A percentile compares a stretch with the other conserved stretches of the same genome.
phyloP scores from a whole-genome alignment of 2,797 vertebrate genomes.

The Lepidocolaptes lacrymiger region DNA sequence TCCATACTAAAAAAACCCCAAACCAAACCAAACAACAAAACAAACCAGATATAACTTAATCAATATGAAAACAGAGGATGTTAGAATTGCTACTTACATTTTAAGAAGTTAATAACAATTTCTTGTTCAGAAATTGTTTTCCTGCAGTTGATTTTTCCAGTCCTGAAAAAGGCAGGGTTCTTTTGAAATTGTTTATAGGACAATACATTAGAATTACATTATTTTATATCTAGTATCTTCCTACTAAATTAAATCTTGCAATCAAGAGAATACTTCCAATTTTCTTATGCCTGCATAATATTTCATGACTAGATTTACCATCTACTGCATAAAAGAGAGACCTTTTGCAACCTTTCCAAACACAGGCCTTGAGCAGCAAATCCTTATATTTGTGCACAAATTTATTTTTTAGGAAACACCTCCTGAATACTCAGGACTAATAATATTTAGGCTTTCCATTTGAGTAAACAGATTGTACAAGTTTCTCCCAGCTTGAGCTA shows the following conservation, averaged over 20 bases:
- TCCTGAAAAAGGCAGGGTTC: not conserved
- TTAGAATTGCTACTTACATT: not conserved
- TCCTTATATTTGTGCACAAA: not conserved
- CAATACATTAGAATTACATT: not conserved
- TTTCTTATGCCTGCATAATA: not conserved
- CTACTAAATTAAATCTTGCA: not conserved
- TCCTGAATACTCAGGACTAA: not conserved
- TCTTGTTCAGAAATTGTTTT: not conserved
- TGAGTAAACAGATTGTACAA: not conserved
- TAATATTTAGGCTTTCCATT: not conserved
- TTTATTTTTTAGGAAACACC: not conserved
- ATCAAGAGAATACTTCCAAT: not conserved
- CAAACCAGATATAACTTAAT: not conserved
- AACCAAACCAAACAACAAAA: too few relatives aligned
- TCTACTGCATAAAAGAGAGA: not conserved
- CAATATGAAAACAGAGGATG: not conserved
- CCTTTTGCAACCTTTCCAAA: not conserved
- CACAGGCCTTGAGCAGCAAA: not conserved
- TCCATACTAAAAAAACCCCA: not conserved
- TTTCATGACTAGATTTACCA: not conserved
- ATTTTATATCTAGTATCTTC: not conserved
- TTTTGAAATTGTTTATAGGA: not conserved
- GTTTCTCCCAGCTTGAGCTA: not conserved
- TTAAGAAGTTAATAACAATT: not conserved
- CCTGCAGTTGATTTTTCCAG: not conserved